Conservation (phyloP, 2,113 vertebrate genomes). For the Ammodytes dubius region DNA sequence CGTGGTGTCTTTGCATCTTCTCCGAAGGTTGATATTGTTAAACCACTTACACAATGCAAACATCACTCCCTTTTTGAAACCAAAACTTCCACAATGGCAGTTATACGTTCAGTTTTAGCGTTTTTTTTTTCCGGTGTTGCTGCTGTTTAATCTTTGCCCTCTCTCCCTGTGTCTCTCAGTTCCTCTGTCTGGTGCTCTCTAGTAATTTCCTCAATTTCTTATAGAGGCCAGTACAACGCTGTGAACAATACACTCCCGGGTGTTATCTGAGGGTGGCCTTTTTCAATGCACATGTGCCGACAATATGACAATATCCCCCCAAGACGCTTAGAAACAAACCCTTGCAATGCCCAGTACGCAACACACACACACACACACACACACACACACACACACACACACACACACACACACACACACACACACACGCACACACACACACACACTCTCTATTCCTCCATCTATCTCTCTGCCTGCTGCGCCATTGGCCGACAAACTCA, state of each 20-base stretch:
- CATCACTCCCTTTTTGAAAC: not conserved
- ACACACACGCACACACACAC: not conserved
- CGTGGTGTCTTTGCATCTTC: not conserved
- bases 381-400: slow-evolving; percentile 4
- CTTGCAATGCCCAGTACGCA: not conserved
- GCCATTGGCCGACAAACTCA: slow-evolving; percentile 24
- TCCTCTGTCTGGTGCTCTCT: slow-evolving; percentile 53
- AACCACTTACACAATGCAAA: not conserved
- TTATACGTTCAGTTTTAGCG: not conserved
- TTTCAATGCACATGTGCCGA: slow-evolving; percentile 17
- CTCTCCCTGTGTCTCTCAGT: slow-evolving; percentile 33
- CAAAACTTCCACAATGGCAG: not conserved
- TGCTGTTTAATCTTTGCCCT: not conserved
- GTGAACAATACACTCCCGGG: slow-evolving; percentile 45
- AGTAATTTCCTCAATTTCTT: slow-evolving; percentile 57
- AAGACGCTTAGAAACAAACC: slow-evolving; percentile 3
- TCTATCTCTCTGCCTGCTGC: slow-evolving; percentile 24
- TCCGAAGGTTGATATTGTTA: not conserved
- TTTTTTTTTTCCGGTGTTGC: not conserved
- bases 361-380: not conserved
- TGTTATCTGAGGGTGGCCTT: slow-evolving; percentile 34
- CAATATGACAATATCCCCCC: not conserved
- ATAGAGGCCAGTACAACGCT: slow-evolving; percentile 47
- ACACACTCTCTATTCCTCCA: slow-evolving; percentile 9
- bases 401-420: not conserved